Percentiles rank a stretch among this genome's conserved stretches.
Conservation (phyloP, 35 echinoderm and acorn worm genomes). For the Amphiura filiformis region DNA sequence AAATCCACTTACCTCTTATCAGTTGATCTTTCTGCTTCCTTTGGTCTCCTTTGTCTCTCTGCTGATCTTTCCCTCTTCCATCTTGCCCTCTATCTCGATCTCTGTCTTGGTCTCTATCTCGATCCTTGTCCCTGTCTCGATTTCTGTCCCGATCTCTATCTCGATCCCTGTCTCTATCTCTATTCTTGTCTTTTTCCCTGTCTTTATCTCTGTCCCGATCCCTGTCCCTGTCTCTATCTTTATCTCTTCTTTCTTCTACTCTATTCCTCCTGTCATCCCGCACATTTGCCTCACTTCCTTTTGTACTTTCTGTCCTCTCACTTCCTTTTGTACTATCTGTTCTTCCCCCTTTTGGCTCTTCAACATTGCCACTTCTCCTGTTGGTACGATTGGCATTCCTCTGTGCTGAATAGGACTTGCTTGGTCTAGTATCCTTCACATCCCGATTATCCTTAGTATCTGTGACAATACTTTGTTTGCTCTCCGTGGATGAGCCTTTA, state of each 20-base stretch:
- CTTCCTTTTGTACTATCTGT: background rate
- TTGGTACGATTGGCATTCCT: slow-evolving; percentile 34
- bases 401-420: slow-evolving; percentile 62
- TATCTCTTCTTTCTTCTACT: background rate
- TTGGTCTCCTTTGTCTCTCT: background rate
- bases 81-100: background rate
- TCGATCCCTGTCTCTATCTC: background rate
- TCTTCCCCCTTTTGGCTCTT: background rate
- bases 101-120: slow-evolving; percentile 13
- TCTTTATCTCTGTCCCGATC: slow-evolving; percentile 21
- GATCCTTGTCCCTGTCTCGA: background rate
- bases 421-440: slow-evolving; percentile 34
- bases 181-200: slow-evolving; percentile 12
- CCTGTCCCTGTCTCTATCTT: slow-evolving; percentile 7
- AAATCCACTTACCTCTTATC: background rate
- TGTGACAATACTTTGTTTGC: background rate
- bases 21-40: background rate
- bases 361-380: background rate
- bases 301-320: background rate
- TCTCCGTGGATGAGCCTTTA: background rate
- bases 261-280: slow-evolving; percentile 7
- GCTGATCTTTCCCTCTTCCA: background rate
- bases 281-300: background rate
- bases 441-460: background rate
- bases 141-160: slow-evolving; percentile 1